Base-by-base conservation (phyloP, 2,888 invertebrate species). In the Anticlea derivata region DNA sequence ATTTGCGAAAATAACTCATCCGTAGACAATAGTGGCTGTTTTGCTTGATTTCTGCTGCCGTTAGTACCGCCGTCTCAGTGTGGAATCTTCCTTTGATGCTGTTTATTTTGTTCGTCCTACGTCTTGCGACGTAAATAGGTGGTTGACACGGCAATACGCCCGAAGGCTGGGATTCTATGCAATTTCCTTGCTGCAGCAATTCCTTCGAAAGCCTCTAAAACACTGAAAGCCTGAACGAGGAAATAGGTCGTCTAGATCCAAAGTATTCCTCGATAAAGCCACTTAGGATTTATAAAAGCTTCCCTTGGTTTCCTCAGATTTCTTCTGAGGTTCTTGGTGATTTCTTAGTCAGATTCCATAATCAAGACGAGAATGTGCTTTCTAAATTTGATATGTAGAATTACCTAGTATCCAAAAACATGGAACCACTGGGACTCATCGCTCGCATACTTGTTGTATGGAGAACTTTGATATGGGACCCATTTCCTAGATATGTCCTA, bases 71-170 rank as follows among this genome's bases (percentile, higher is more conserved):
- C 69, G 74, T 73, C 74, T 74, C 66, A 70, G 74, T 65, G 69
- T 74, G 86, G 86, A 85, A 82, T 88, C 78, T 75, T 86, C 78
- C 87, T 88, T 90, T 89, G 88, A 88, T 86, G 88, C 85, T 83
- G 82, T 89, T 89, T 89, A 87, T 89, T 50, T 89, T 89, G 87
- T 71, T 85, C 77, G 85, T 87, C 89, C 41, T 41, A 23, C 13
- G 23, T 27, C 37, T 86, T 86, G 88, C 79, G 80, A 84, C 87
- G 85, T 85, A 89, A 90, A 90, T 90, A 90, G 88, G 84, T 82
- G 80, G 85, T 86, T 88, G 88, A 88, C 88, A 87, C 86, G 81
- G 75, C 80, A 68, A 23, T 45, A 24, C 10, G 20, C 27, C 10
- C 2, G 10, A 33, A 49, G 43, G 39, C 27, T 54, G 41, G 41